These are phyloP conservation scores for Chamaetylas fuelleborni DNA, from an alignment of 2,113 vertebrate genomes.

Conservation along the genomic window DNA sequence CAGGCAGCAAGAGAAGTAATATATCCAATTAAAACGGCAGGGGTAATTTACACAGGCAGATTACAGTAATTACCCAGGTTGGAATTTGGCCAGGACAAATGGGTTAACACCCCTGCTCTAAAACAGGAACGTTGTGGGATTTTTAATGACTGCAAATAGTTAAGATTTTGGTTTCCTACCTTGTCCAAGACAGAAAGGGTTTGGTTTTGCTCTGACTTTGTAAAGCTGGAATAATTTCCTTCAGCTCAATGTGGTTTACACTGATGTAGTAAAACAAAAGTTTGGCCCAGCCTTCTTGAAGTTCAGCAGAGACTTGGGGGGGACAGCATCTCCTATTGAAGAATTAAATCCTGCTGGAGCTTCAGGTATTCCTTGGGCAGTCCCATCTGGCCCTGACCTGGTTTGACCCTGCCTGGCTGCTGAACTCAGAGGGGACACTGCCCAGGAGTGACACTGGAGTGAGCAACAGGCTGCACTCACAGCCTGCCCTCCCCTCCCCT, in stretches of 20 bases:
- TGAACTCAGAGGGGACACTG: constrained; percentile 4
- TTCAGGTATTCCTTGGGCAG: constrained; percentile 1
- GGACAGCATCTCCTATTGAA: neutral
- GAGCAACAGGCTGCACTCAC: neutral
- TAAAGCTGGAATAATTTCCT: neutral
- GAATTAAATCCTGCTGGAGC: neutral
- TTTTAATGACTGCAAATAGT: constrained; percentile 51
- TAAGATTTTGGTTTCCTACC: constrained; percentile 32
- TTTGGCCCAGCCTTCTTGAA: neutral
- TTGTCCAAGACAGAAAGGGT: neutral
- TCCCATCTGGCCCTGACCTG: constrained; percentile 21
- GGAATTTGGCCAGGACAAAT: constrained; percentile 69
- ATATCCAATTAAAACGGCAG: constrained; percentile 73
- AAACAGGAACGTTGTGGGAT: constrained; percentile 38
- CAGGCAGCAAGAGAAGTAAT: constrained; percentile 62
- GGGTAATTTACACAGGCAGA: constrained; percentile 70
- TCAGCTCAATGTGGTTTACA: neutral
- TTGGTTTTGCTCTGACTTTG: constrained; percentile 1
- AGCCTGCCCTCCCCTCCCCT: neutral
- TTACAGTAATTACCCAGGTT: constrained; percentile 70
- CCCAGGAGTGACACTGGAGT: neutral
- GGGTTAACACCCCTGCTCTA: constrained; percentile 58
- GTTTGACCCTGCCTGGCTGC: neutral
- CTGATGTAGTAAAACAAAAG: neutral
- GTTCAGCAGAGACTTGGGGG: neutral